Evolutionary conservation across 2,113 vertebrate genomes (phyloP), one percentile per base, ranked within the genome.

Genomic region (Oreochromis niloticus): DNA sequence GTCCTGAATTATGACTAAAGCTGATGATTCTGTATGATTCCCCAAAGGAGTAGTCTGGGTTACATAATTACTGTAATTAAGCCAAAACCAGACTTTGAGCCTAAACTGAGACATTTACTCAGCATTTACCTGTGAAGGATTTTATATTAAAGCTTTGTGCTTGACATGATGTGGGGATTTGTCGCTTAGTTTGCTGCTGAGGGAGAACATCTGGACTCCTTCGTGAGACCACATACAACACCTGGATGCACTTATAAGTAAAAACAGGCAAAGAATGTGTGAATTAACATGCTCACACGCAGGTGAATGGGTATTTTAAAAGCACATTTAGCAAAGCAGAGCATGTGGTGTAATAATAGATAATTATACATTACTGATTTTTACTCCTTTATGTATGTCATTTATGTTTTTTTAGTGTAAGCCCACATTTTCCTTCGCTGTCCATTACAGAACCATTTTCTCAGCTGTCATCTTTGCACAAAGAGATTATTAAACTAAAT

Each of bases 121-220:
- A 13, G 43, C 71, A n/a, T 1, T 27, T 50, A 50, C 10, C 5
- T 50, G 46, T 52, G 27, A 12, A 34, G 27, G 43, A 34, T 32
- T 52, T 78, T 30, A 0, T 30, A 50, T 48, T 75, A 75, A n/a
- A 32, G 10, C 41, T 75, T 48, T 30, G 43, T 39, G 41, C 43
- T 50, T 32, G 71, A 78, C 9, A 50, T 12, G 27, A 16, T 32
- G 24, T 32, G 43, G 16, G 14, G 56, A 39, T 14, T 22, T 54
- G 7, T 10, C 0, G 9, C 7, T 75, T 27, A 7, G 41, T 66
- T 63, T 81, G 75, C 61, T 63, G 73, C 54, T 7, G 8, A 75
- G 32, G 34, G 1, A 48, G 30, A 34, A 43, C 86, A 81, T 59
- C 90, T 94, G 82, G 83, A 48, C 84, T 34, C 14, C 79, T 71